Evolutionary conservation across 2,797 vertebrate species (phyloP).

Genomic region (Erethizon dorsatum): DNA sequence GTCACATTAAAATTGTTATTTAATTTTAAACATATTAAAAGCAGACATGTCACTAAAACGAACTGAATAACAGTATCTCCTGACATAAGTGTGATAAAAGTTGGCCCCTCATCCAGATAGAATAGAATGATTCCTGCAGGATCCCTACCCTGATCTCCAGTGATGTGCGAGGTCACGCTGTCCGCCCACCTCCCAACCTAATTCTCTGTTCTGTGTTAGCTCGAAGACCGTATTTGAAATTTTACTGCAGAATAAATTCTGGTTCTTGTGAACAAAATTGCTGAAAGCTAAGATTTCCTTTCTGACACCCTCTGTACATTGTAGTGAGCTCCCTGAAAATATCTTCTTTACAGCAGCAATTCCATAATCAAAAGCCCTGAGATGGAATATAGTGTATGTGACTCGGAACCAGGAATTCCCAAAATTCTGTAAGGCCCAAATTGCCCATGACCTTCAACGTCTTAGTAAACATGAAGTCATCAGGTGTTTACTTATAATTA

Average conservation of each 20-base stretch:
- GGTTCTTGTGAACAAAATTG: neutral
- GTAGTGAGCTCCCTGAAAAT: neutral
- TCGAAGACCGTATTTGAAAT: neutral
- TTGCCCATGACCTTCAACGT: neutral
- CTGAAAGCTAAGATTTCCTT: neutral
- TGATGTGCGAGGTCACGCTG: accelerated
- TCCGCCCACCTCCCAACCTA: neutral
- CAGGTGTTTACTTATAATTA: neutral
- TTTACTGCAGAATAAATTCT: neutral
- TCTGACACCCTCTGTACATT: neutral
- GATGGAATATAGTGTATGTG: neutral
- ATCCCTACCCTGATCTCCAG: neutral
- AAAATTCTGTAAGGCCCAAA: neutral
- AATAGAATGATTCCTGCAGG: neutral
- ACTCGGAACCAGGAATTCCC: neutral
- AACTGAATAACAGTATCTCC: neutral
- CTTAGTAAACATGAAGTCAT: neutral
- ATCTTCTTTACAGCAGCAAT: neutral
- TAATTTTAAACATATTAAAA: neutral
- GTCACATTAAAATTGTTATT: neutral
- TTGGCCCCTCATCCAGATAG: neutral
- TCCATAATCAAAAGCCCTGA: neutral
- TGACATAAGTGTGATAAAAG: neutral
- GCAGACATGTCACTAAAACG: neutral
- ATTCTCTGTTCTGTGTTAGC: neutral